These are phyloP conservation scores for Anseranas semipalmata DNA, from an alignment of 2,113 vertebrate genomes.

Conservation along the genomic window DNA sequence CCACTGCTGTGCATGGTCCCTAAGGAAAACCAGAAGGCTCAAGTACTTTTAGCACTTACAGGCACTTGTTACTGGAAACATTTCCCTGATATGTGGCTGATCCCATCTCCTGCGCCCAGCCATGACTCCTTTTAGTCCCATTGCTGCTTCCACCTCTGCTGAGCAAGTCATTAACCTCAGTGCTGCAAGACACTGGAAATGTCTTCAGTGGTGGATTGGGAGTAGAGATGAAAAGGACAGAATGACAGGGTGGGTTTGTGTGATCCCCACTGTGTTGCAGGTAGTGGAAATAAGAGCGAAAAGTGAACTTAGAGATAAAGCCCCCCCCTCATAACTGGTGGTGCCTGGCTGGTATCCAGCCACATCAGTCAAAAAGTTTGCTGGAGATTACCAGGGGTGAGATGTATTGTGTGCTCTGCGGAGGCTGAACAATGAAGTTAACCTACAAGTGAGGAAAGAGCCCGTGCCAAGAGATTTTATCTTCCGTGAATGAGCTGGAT, in stretches of 20 bases:
- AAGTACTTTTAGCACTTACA: neutral
- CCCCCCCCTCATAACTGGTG: neutral
- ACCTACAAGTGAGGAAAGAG: slow-evolving; percentile 43
- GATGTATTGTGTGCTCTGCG: slow-evolving; percentile 4
- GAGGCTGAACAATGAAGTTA: slow-evolving; percentile 40
- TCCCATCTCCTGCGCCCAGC: neutral
- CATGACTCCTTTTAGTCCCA: neutral
- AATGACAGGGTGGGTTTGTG: neutral
- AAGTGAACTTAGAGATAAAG: fast-evolving
- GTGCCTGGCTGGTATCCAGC: neutral
- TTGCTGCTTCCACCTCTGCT: neutral
- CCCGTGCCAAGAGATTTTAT: slow-evolving; percentile 75
- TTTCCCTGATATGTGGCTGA: fast-evolving
- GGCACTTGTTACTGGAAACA: fast-evolving
- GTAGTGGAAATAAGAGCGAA: neutral
- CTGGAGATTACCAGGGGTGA: neutral
- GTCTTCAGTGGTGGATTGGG: neutral
- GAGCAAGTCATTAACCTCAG: fast-evolving
- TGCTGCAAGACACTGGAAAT: neutral
- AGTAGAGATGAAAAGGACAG: neutral
- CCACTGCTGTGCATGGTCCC: fast-evolving
- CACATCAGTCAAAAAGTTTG: neutral
- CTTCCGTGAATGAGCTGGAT: slow-evolving; percentile 45
- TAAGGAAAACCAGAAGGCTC: neutral
- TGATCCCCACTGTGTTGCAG: neutral